Evolutionary conservation across 2,113 vertebrate genomes (phyloP).

Genomic region (Hyla sarda): DNA sequence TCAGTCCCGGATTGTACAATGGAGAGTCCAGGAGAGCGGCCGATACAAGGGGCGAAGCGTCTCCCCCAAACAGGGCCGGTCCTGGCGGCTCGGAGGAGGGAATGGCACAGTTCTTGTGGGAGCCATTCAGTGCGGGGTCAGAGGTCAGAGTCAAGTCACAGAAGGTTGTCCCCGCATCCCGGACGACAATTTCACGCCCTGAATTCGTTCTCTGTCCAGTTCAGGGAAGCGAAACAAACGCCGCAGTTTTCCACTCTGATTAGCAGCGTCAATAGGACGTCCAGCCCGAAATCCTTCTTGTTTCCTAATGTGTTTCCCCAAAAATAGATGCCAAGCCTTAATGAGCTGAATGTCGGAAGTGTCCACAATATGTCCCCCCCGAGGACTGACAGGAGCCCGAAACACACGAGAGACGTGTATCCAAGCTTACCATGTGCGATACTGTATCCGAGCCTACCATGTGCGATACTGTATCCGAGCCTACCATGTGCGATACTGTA

Average conservation of each 20-base stretch:
- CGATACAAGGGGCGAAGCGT: neutral
- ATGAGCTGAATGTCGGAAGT: slow-evolving; percentile 55
- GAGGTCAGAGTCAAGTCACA: slow-evolving; percentile 55
- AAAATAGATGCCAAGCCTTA: slow-evolving; percentile 39
- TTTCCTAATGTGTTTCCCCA: slow-evolving; percentile 47
- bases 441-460: too few species aligned
- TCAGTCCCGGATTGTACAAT: slow-evolving; percentile 30
- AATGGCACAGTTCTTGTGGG: slow-evolving; percentile 32
- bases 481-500: too few species aligned
- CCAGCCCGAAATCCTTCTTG: slow-evolving; percentile 45
- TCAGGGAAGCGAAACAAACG: slow-evolving; percentile 53
- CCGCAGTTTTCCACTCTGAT: slow-evolving; percentile 55
- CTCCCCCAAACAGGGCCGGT: neutral
- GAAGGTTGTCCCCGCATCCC: slow-evolving; percentile 51
- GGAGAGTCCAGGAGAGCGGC: slow-evolving; percentile 1
- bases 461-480: too few species aligned
- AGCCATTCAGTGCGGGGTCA: slow-evolving; percentile 49
- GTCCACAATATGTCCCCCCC: slow-evolving; percentile 14
- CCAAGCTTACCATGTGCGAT: too few species aligned
- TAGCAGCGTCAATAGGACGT: slow-evolving; percentile 49
- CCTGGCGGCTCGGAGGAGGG: slow-evolving; percentile 30
- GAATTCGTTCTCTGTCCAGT: slow-evolving; percentile 54
- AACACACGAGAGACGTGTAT: too few species aligned
- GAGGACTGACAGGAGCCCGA: too few species aligned
- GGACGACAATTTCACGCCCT: slow-evolving; percentile 55